A percentile compares a stretch with the other conserved stretches of the same genome.
Conservation (phyloP, 2,797 vertebrate genomes). For the Poecilia gillii region DNA sequence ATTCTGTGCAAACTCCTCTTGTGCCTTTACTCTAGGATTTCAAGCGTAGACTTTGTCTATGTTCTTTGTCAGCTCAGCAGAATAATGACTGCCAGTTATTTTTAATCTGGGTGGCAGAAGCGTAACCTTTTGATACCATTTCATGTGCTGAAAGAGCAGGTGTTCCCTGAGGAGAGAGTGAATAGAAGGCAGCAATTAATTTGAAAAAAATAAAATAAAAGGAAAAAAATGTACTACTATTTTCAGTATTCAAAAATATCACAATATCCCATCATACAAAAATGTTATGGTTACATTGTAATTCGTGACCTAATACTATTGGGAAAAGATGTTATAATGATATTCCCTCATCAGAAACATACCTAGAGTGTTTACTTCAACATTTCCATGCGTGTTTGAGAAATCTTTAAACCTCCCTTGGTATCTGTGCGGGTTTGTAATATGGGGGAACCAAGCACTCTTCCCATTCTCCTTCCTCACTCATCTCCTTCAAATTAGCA, state of each 20-base stretch:
- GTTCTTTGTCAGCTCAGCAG: neutral
- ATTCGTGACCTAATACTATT: neutral
- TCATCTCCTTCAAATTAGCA: too few relatives aligned
- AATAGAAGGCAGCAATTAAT: neutral
- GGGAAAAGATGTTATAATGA: neutral
- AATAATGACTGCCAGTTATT: slow-evolving; percentile 8
- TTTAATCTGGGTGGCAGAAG: neutral
- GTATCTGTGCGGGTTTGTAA: too few relatives aligned
- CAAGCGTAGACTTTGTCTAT: slow-evolving; percentile 19
- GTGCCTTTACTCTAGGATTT: neutral
- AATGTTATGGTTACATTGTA: neutral
- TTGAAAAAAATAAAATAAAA: neutral
- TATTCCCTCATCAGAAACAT: too few relatives aligned
- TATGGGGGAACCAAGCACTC: too few relatives aligned
- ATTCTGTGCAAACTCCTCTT: slow-evolving; percentile 36
- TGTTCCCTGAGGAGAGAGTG: neutral
- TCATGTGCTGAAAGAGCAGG: neutral
- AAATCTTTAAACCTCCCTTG: too few relatives aligned
- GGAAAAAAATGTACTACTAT: neutral
- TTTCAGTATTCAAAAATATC: neutral
- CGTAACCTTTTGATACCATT: slow-evolving; percentile 27
- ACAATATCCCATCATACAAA: neutral
- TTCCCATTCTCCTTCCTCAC: too few relatives aligned
- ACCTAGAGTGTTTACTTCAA: neutral
- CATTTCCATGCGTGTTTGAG: too few relatives aligned